phyloP scores from a whole-genome alignment of 2,797 vertebrate genomes.

The Danionella dracula region DNA sequence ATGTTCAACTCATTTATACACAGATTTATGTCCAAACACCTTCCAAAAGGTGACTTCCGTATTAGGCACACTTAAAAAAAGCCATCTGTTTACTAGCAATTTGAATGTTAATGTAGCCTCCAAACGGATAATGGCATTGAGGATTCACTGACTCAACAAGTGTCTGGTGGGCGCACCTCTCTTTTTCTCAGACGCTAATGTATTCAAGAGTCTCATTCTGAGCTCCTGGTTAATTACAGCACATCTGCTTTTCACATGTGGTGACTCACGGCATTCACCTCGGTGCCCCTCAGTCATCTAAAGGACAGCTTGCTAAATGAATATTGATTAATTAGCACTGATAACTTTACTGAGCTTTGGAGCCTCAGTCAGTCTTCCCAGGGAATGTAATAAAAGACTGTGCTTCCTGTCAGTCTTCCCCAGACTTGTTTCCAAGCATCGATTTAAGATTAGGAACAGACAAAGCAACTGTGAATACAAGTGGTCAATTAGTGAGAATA shows the following conservation, averaged over 20 bases:
- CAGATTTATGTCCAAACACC: too few relatives aligned
- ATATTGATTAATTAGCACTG: constrained; percentile 33
- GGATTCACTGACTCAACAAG: too few relatives aligned
- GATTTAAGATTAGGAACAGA: constrained; percentile 39
- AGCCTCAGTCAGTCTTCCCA: not conserved
- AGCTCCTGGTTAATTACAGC: constrained; percentile 52
- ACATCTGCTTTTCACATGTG: constrained; percentile 43
- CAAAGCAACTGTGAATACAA: constrained; percentile 16
- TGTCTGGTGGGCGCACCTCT: constrained; percentile 50
- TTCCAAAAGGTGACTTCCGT: too few relatives aligned
- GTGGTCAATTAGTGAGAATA: constrained; percentile 38
- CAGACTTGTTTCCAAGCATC: constrained; percentile 34
- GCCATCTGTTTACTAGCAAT: constrained; percentile 64
- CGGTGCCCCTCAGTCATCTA: constrained; percentile 31
- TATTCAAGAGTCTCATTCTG: constrained; percentile 14
- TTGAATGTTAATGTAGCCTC: constrained; percentile 73
- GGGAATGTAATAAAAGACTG: constrained; percentile 9
- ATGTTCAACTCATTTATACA: too few relatives aligned
- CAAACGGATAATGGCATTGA: constrained; percentile 66
- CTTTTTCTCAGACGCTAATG: constrained; percentile 32
- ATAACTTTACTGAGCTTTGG: constrained; percentile 22
- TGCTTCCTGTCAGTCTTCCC: constrained; percentile 16
- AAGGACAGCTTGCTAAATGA: constrained; percentile 39
- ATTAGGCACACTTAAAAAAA: too few relatives aligned
- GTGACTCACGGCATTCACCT: constrained; percentile 43